Base-by-base conservation (phyloP, 1,140 invertebrate species). In the Bacillus rossius region DNA sequence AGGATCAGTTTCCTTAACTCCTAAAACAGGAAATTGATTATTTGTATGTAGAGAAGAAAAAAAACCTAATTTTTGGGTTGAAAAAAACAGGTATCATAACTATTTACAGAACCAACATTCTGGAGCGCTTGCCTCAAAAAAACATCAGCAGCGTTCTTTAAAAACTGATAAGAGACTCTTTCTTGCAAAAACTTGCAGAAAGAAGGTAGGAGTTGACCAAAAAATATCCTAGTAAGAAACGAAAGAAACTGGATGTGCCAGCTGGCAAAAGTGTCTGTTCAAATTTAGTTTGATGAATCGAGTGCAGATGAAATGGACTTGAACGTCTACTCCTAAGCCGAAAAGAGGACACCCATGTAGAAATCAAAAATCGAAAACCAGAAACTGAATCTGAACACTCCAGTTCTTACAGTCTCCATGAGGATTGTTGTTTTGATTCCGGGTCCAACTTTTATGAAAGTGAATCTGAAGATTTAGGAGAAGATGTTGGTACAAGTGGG, bases 1-100 rank as follows among this genome's bases (percentile, higher is more conserved):
- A 60, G 19, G 8, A 34, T 10, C 29, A 57, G 34, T 47, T 60
- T 57, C 38, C 48, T n/a, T n/a, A 25, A 19, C 54, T 59, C 19
- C 23, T 60, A 22, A 57, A 57, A 37, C 13, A 58, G 16, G 14
- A 47, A 19, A 19, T 13, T n/a, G 29, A 34, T 34, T 34, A 10
- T 60, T 25, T 29, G 34, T 45, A 22, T 22, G 14, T 10, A 45
- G 8, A 22, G 4, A 43, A 50, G 53, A 26, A n/a, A 4, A 17
- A 58, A 43, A 60, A 47, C 14, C 20, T 52, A 4, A 55, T 40
- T 23, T 26, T 25, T 43, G 53, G 10, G 37, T 17, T 55, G 47
- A 22, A 50, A 17, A 23, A 47, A 41, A 17, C 37, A 37, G 42
- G 41, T 2, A 60, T 60, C 41, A 25, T n/a, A 26, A 53, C 48